Evolutionary conservation across 2,797 vertebrate genomes (phyloP), one percentile per base, ranked within the genome.

Genomic region (Muraenolepis orangiensis): DNA sequence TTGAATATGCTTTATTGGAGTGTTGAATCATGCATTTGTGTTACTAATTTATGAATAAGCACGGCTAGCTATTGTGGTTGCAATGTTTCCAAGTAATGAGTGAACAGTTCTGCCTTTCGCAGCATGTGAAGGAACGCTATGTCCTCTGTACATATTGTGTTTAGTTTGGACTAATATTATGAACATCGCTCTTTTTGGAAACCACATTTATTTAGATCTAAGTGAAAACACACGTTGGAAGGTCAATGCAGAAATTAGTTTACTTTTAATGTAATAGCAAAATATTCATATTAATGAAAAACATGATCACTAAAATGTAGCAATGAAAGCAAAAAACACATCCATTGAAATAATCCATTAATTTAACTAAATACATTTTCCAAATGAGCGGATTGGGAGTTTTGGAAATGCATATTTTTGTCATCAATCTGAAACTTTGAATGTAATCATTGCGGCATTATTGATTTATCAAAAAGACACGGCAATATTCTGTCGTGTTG

Each of bases 291-390:
- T 64, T 64, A 64, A 64, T 26, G 57, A n/a, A 64, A 64, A 64
- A 64, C 57, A 64, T 64, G 57, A 64, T 64, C 26, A 26, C n/a
- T 64, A 64, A 64, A 26, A 64, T 6, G 57, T 11, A 64, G 51
- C 51, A 64, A 34, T 64, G 26, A 4, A 57, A 57, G 20, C 51
- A 64, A 26, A 64, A 64, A 64, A 64, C 11, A 64, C n/a, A 26
- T 64, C 57, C 57, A 64, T 64, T 64, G 8, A 64, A 64, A 64
- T 64, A 64, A 64, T 26, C n/a, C 57, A 64, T 64, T 64, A 12
- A 64, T 64, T 26, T 26, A 64, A 64, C 10, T 64, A 26, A 23
- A 64, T 26, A n/a, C 23, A 64, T 64, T 64, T 26, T 64, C 57
- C 57, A 64, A 64, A 26, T 26, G 57, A 64, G 57, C 23, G 16